Evolutionary conservation across 2,113 vertebrate genomes (phyloP).

Genomic region (Syngnathus floridae): DNA sequence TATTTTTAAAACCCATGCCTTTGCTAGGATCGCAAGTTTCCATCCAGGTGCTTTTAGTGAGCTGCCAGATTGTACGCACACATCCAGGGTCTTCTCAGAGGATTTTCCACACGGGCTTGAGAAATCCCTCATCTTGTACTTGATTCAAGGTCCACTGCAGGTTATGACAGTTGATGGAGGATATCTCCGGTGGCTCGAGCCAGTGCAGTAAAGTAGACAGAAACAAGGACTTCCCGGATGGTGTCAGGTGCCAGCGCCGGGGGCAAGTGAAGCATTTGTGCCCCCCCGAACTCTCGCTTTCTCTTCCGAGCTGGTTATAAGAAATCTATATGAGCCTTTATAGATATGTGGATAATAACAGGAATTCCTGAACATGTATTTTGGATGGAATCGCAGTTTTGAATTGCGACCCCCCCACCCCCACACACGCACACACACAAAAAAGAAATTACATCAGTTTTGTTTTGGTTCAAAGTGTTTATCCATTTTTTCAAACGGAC

Average conservation of each 20-base stretch:
- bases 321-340: neutral
- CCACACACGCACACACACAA: no score
- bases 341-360: no score
- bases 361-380: no score
- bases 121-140: constrained; percentile 69
- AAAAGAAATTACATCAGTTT: no score
- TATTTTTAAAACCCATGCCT: constrained; percentile 4
- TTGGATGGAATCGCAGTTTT: no score
- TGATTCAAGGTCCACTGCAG: constrained; percentile 69
- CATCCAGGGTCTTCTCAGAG: constrained; percentile 54
- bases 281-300: neutral
- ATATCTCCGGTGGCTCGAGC: constrained; percentile 54
- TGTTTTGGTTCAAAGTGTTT: no score
- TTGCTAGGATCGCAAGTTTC: constrained; percentile 36
- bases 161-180: constrained; percentile 70
- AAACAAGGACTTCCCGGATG: neutral
- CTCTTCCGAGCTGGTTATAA: neutral
- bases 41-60: constrained; percentile 15
- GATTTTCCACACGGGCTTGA: constrained; percentile 38
- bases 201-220: constrained; percentile 8
- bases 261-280: constrained; percentile 1
- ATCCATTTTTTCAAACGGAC: constrained; percentile 22
- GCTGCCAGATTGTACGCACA: constrained; percentile 28
- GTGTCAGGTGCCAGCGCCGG: neutral
- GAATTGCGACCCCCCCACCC: no score